Conservation (phyloP, 1,140 invertebrate species). For the Aphelenchoides fujianensis region DNA sequence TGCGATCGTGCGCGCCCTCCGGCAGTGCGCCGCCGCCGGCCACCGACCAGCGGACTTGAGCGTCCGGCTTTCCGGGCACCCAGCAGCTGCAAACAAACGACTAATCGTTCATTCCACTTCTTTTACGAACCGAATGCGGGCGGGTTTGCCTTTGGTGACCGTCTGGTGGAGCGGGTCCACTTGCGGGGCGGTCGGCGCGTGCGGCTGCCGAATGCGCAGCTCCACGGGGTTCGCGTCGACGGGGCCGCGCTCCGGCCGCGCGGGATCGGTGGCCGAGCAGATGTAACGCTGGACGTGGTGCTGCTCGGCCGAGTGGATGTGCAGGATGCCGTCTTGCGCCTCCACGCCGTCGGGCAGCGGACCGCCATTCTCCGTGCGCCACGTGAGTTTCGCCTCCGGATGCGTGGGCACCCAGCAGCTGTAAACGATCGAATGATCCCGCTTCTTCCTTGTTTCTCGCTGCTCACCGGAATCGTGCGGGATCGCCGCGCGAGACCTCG, state of each 20-base stretch:
- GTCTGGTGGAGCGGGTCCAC: slow-evolving; percentile 50
- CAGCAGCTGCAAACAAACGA: slow-evolving; percentile 49
- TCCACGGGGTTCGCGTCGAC: slow-evolving; percentile 46
- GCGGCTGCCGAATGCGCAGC: slow-evolving; percentile 33
- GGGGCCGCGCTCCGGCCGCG: slow-evolving; percentile 28
- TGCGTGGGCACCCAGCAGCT: slow-evolving; percentile 59
- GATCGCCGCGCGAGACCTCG: slow-evolving; percentile 47
- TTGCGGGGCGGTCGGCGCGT: slow-evolving; percentile 32
- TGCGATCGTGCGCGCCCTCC: slow-evolving; percentile 46
- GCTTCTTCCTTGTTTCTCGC: background rate
- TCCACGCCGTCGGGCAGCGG: slow-evolving; percentile 49
- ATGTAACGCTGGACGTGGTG: slow-evolving; percentile 49
- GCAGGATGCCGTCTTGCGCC: slow-evolving; percentile 31
- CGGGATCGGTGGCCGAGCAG: slow-evolving; percentile 56
- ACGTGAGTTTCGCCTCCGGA: slow-evolving; percentile 51
- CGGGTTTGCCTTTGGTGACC: slow-evolving; percentile 46
- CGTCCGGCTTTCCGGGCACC: slow-evolving; percentile 58
- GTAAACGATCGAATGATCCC: background rate
- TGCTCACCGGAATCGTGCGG: slow-evolving; percentile 50
- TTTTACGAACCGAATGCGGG: slow-evolving; percentile 16
- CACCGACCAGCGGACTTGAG: slow-evolving; percentile 46
- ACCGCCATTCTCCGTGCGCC: slow-evolving; percentile 51
- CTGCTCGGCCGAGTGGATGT: slow-evolving; percentile 36
- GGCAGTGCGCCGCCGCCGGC: slow-evolving; percentile 39
- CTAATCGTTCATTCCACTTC: background rate